Conservation (phyloP, 2,888 invertebrate species). For the Baronia brevicornis region DNA sequence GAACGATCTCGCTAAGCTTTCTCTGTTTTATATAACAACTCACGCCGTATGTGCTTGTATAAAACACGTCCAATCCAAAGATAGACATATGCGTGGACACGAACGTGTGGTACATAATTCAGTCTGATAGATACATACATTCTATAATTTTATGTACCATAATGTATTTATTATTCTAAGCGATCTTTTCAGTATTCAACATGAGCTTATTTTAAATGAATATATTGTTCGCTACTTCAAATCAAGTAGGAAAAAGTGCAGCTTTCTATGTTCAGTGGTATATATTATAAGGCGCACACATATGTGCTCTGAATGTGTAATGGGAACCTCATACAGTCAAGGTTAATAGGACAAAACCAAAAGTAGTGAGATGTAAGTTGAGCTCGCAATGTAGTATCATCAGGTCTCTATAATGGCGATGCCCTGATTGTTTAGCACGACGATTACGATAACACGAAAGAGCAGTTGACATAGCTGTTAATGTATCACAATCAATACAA, state of each 20-base stretch:
- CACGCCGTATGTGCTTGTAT: constrained; percentile 6
- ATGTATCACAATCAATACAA: no score
- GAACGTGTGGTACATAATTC: constrained; percentile 14
- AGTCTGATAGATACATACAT: constrained; percentile 12
- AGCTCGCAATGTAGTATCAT: constrained; percentile 54
- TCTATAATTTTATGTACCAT: constrained; percentile 10
- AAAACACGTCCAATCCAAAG: constrained; percentile 16
- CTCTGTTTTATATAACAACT: constrained; percentile 48
- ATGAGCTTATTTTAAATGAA: constrained; percentile 18
- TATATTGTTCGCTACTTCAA: constrained; percentile 28
- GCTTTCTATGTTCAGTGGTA: constrained; percentile 55
- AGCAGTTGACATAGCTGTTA: no score
- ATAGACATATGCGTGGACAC: constrained; percentile 25
- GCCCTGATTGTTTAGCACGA: no score
- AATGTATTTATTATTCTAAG: constrained; percentile 8
- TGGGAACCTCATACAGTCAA: constrained; percentile 56
- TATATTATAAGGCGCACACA: constrained; percentile 35
- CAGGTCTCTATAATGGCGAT: no score
- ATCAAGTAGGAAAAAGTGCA: constrained; percentile 58
- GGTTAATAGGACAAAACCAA: constrained; percentile 57
- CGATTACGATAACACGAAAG: no score
- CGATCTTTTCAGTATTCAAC: constrained; percentile 17
- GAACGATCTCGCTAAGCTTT: constrained; percentile 45
- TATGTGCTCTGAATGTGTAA: constrained; percentile 46
- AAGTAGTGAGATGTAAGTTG: constrained; percentile 53